Base-by-base conservation (phyloP, 2,888 invertebrate species). In the Tenthredo mesomela region DNA sequence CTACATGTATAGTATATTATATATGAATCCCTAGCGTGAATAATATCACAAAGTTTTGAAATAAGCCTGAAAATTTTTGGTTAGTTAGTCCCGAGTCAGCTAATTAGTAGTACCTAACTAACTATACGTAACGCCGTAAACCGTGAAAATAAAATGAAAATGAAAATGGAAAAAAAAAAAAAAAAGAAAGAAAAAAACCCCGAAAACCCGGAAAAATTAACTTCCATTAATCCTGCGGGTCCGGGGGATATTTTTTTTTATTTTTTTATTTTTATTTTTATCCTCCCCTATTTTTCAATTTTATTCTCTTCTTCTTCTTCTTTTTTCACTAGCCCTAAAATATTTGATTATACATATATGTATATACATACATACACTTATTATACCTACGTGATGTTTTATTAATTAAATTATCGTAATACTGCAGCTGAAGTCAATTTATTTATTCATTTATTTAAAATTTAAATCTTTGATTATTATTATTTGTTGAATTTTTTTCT, bases 71-170 rank as follows among this genome's bases (percentile, higher is more conserved):
- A 77, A 77, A 37, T 37, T 77, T 77, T 77, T 25, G n/a, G 77
- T 77, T 54, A 77, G 77, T 77, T 77, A 54, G 50, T 40, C 77
- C 77, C 12, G 77, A 77, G 77, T 77, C 77, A 77, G 77, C 77
- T 77, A 77, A 77, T 77, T 77, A 77, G 54, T 6, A n/a, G 54
- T 43, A 73, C n/a, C 40, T 71, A 71, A 40, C 71, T 40, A 73
- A 40, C 71, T 40, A 43, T 40, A 47, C 71, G 37, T 43, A 71
- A n/a, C 40, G 43, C 29, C 50, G n/a, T n/a, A 77, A 77, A 29
- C 50, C 29, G 50, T 29, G 73, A 43, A 43, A 21, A 25, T 12
- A 21, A 43, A 73, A 43, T n/a, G 15, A 21, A 43, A 43, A 25
- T n/a, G 75, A 43, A 12, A 25, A 73, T 25, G 12, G 47, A 47